Conservation (phyloP, 23 tunicate genomes). For the Styela plicata region DNA sequence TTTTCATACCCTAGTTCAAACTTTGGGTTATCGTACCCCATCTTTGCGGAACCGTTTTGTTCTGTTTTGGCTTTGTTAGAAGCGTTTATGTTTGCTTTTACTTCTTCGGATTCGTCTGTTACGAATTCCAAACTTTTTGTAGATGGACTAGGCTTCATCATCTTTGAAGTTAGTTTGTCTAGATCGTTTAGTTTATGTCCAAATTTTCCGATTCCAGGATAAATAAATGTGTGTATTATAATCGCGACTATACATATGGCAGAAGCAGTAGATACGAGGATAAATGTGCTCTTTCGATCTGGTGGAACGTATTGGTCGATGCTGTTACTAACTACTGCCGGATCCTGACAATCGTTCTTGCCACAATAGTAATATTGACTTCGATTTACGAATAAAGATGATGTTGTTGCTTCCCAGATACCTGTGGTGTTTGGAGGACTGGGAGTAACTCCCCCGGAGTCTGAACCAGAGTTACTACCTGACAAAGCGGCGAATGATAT, state of each 20-base stretch:
- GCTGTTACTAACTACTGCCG: conserved; percentile 17
- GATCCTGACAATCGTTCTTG: conserved; percentile 49
- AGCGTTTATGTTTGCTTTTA: not conserved
- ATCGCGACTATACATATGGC: not conserved
- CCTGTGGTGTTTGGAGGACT: not conserved
- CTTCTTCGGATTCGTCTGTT: not conserved
- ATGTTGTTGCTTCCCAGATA: not conserved
- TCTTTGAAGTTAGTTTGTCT: not conserved
- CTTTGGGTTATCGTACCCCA: not conserved
- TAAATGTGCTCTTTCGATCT: not conserved
- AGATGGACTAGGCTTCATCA: not conserved
- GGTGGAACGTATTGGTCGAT: conserved; percentile 40
- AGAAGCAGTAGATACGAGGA: not conserved
- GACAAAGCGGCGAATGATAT: conserved; percentile 3
- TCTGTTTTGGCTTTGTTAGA: not conserved
- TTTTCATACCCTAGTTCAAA: not conserved
- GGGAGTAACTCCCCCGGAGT: not conserved
- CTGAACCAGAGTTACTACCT: not conserved
- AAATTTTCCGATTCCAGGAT: conserved; percentile 14
- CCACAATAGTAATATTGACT: conserved; percentile 32
- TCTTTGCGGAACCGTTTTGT: not conserved
- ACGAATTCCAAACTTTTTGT: not conserved
- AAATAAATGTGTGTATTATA: conserved; percentile 6
- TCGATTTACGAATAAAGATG: not conserved
- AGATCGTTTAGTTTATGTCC: not conserved